phyloP scores from a whole-genome alignment of 2,797 vertebrate genomes.

The Pseudotriccus pelzelni region DNA sequence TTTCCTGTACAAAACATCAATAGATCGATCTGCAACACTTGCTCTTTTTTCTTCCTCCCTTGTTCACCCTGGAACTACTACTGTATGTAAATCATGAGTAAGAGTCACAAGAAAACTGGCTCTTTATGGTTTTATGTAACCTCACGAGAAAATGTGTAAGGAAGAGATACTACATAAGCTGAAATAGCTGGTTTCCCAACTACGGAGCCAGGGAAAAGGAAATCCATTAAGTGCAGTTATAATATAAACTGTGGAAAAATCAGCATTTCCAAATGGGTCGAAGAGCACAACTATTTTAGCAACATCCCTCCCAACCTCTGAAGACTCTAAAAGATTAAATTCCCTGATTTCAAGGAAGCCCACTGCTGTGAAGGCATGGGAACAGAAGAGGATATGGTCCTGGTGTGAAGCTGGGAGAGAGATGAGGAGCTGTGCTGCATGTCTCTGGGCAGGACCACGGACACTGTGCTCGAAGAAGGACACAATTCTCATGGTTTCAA shows the following conservation, averaged over 20 bases:
- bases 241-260: neutral
- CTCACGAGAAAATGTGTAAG: neutral
- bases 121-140: neutral
- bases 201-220: neutral
- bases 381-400: fast-evolving
- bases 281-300: neutral
- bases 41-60: neutral
- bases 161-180: neutral
- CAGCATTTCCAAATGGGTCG: neutral
- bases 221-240: neutral
- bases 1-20: neutral
- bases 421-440: neutral
- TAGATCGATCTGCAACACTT: neutral
- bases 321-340: neutral
- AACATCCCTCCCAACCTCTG: neutral
- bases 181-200: neutral
- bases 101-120: neutral
- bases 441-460: neutral
- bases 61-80: neutral
- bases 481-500: neutral
- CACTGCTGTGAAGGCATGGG: neutral
- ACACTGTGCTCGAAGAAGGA: neutral
- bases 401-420: neutral
- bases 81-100: neutral
- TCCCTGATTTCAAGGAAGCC: neutral